A percentile compares a stretch with the other conserved stretches of the same genome.
These are phyloP conservation scores for Semaprochilodus insignis DNA, from an alignment of 2,797 vertebrate genomes.

Conservation along the genomic window DNA sequence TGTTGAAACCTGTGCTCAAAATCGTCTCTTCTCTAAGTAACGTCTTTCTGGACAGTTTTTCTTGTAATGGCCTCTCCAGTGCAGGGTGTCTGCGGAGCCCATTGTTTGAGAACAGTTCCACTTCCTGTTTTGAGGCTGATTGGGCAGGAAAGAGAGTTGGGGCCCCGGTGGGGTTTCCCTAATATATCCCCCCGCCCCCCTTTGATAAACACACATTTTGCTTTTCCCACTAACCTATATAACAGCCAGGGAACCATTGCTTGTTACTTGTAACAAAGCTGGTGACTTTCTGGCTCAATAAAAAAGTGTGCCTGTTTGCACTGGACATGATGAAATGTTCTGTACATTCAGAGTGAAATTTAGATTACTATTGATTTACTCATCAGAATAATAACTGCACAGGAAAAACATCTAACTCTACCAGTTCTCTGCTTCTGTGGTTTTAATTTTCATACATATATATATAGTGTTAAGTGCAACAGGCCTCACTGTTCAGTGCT, in stretches of 20 bases:
- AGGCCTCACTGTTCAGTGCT: conserved; percentile 4
- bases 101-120: conserved; percentile 58
- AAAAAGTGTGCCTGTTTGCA: too few relatives aligned
- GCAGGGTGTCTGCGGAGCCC: conserved; percentile 30
- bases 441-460: too few relatives aligned
- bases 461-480: neutral
- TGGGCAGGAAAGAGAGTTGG: conserved; percentile 53
- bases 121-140: conserved; percentile 61
- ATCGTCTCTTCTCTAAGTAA: conserved; percentile 11
- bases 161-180: conserved; percentile 50
- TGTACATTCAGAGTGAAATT: too few relatives aligned
- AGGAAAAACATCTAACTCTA: too few relatives aligned
- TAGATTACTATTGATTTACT: too few relatives aligned
- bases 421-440: neutral
- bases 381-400: neutral
- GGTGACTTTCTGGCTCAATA: too few relatives aligned
- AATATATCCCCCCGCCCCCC: conserved; percentile 1
- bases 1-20: conserved; percentile 7
- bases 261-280: neutral
- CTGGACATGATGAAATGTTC: too few relatives aligned
- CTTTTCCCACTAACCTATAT: neutral
- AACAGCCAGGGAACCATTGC: neutral
- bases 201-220: conserved; percentile 6
- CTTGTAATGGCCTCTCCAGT: conserved; percentile 21
- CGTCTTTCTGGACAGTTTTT: conserved; percentile 29